Evolutionary conservation across 2,888 invertebrate genomes (phyloP).

Genomic region (Muscina levida): DNA sequence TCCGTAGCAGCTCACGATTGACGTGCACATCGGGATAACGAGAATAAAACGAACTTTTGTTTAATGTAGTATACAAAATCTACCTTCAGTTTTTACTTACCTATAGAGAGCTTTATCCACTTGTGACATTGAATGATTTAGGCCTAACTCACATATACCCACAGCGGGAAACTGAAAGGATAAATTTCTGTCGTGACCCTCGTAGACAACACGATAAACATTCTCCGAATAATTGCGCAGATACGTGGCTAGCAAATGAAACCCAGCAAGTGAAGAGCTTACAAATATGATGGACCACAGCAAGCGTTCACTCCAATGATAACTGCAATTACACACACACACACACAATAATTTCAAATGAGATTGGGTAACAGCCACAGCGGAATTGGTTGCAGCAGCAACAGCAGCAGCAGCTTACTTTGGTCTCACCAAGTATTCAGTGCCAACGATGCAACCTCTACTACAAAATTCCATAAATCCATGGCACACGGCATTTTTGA

Average conservation of each 20-base stretch:
- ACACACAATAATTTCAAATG: background rate
- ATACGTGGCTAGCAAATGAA: background rate
- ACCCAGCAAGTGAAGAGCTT: background rate
- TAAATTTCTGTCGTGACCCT: background rate
- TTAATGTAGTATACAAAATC: background rate
- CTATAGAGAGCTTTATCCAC: slow-evolving; percentile 11
- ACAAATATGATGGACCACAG: slow-evolving; percentile 17
- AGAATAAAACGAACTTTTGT: background rate
- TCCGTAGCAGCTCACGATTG: background rate
- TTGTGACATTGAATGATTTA: background rate
- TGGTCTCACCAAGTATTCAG: slow-evolving; percentile 23
- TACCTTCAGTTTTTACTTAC: slow-evolving; percentile 13
- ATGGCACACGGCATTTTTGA: slow-evolving; percentile 39
- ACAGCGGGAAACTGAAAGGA: slow-evolving; percentile 28
- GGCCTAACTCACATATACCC: slow-evolving; percentile 24
- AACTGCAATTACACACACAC: slow-evolving; percentile 12
- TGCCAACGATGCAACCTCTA: slow-evolving; percentile 26
- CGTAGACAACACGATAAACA: slow-evolving; percentile 25
- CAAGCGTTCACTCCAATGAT: slow-evolving; percentile 33
- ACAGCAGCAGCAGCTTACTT: slow-evolving; percentile 20
- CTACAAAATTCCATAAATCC: slow-evolving; percentile 46
- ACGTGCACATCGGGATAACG: background rate
- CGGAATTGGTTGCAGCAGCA: background rate
- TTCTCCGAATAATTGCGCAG: slow-evolving; percentile 31
- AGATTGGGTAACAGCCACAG: background rate